phyloP scores from a whole-genome alignment of 1,140 invertebrate species.

The Pinna nobilis region DNA sequence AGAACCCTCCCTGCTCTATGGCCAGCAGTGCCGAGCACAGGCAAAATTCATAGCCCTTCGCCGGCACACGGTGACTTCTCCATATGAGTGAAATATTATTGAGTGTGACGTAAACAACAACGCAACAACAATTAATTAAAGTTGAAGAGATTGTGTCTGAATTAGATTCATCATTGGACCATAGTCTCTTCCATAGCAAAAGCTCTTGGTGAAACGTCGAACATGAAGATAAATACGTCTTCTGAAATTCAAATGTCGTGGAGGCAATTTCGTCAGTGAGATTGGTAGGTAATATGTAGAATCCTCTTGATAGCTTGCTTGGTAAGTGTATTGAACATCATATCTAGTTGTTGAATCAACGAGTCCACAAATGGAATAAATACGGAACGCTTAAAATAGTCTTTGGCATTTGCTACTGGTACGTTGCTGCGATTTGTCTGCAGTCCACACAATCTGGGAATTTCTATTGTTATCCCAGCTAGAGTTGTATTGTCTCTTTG shows the following conservation, averaged over 20 bases:
- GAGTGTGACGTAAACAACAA: too few relatives aligned
- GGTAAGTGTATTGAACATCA: constrained; percentile 6
- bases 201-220: constrained; percentile 20
- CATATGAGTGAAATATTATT: too few relatives aligned
- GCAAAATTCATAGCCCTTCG: too few relatives aligned
- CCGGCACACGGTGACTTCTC: too few relatives aligned
- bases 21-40: too few relatives aligned
- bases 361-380: constrained; percentile 36
- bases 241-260: constrained; percentile 1
- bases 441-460: constrained; percentile 20
- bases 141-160: constrained; percentile 10
- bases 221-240: constrained; percentile 3
- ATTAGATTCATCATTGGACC: neutral
- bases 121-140: neutral
- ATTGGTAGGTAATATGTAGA: constrained; percentile 8
- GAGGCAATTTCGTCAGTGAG: neutral
- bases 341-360: constrained; percentile 26
- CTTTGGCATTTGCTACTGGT: constrained; percentile 17
- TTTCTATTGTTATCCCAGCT: too few relatives aligned
- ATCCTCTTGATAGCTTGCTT: neutral
- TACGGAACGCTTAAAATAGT: constrained; percentile 34
- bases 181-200: constrained; percentile 13
- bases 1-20: too few relatives aligned
- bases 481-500: too few relatives aligned
- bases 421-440: constrained; percentile 46